Percentiles rank a stretch among this genome's conserved stretches.
These are phyloP conservation scores for Anthoptus insignis DNA, from an alignment of 2,888 invertebrate genomes.

Conservation along the genomic window DNA sequence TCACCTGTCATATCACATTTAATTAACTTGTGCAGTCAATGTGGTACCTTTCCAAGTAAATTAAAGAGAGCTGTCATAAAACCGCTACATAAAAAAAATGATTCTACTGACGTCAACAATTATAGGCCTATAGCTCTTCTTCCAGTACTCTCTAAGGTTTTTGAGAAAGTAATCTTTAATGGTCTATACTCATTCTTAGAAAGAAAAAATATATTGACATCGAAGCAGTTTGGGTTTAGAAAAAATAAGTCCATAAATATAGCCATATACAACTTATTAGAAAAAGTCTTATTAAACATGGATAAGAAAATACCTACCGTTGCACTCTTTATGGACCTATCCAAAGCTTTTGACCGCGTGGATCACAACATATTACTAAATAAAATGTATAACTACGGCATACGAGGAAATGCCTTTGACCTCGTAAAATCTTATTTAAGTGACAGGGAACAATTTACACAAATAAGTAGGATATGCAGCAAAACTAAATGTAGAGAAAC, in stretches of 20 bases:
- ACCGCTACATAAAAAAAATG: background rate
- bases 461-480: too few relatives aligned
- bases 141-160: background rate
- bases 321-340: background rate
- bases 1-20: background rate
- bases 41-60: background rate
- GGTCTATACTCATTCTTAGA: background rate
- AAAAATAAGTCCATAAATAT: conserved; percentile 9
- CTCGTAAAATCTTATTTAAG: too few relatives aligned
- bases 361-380: background rate
- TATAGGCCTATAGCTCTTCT: background rate
- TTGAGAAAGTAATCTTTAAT: background rate
- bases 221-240: conserved; percentile 32
- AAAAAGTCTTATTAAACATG: background rate
- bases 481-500: background rate
- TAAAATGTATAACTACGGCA: too few relatives aligned
- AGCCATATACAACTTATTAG: conserved; percentile 9
- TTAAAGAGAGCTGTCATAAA: background rate
- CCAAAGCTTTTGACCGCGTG: too few relatives aligned
- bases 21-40: too few relatives aligned
- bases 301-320: background rate
- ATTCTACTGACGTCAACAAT: too few relatives aligned
- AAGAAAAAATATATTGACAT: conserved; percentile 20
- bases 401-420: too few relatives aligned
- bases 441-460: too few relatives aligned